Base-by-base conservation (phyloP, 2,113 vertebrate species). In the Thamnophis sirtalis region DNA sequence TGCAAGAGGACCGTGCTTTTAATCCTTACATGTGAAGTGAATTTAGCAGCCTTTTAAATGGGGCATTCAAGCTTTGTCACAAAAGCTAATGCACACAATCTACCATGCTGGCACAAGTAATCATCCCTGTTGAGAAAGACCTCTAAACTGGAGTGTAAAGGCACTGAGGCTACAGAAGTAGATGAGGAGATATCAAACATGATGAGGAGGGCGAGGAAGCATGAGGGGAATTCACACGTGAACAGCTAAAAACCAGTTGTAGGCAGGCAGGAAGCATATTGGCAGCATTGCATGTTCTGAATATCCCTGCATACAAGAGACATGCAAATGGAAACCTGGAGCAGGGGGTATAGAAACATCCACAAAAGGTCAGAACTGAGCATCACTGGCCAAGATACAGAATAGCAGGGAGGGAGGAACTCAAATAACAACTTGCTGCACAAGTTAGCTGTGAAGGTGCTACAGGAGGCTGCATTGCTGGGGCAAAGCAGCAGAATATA, bases 41-140 rank as follows among this genome's bases (percentile, higher is more conserved):
- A 91, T 53, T 84, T 50, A 22, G 88, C 0, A 0, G 91, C 26
- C 3, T 1, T 89, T 0, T 3, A 56, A 91, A 93, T n/a, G 58
- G 86, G 89, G 43, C 89, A 91, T 90, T 88, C 63, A 88, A 88
- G 89, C 63, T 88, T 88, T 90, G 54, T 91, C 92, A 88, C 89
- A 91, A 84, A 84, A 80, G 49, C 60, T 17, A 51, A 90, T 73
- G 68, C 54, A 89, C 43, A 56, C 73, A 80, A 85, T 51, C 87
- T 38, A 86, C 38, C 88, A 89, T 21, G 53, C 54, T 6, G 38
- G 43, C 54, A 51, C 73, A 63, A 86, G 80, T 24, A 43, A 89
- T 53, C 26, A 55, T 89, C 22, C 55, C 43, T 51, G 48, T n/a
- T 85, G 13, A 48, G n/a, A 86, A 24, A 43, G 13, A 21, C 26